Conservation (phyloP, 1,140 invertebrate species). For the Meteorus sp. region DNA sequence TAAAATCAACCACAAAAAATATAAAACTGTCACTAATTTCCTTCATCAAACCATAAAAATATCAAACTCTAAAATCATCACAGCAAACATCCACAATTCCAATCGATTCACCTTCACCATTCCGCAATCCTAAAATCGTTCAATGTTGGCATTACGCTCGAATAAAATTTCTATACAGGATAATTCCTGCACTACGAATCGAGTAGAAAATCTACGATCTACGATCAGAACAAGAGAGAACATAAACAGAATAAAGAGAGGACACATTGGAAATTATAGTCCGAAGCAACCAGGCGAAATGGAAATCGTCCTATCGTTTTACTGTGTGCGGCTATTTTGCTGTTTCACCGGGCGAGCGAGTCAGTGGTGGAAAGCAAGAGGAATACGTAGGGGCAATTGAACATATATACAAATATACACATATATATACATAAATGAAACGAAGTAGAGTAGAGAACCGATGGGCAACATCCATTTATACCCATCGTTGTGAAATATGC, state of each 20-base stretch:
- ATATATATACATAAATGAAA: not conserved
- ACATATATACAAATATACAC: too few species aligned
- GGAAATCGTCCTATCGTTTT: constrained; percentile 20
- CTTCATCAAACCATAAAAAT: not conserved
- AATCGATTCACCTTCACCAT: too few species aligned
- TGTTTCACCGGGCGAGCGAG: too few species aligned
- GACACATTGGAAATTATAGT: constrained; percentile 25
- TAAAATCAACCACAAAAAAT: too few species aligned
- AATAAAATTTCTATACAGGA: constrained; percentile 7
- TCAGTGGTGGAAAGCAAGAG: too few species aligned
- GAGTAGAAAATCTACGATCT: constrained; percentile 13
- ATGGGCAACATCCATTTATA: constrained; percentile 15
- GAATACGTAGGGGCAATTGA: too few species aligned
- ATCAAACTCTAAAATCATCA: not conserved
- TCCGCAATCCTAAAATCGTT: not conserved
- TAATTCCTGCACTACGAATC: not conserved
- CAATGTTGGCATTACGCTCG: not conserved
- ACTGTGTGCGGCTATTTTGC: constrained; percentile 5
- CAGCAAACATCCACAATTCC: too few species aligned
- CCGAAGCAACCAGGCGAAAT: constrained; percentile 23
- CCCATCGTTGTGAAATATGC: constrained; percentile 20
- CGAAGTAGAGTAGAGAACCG: not conserved
- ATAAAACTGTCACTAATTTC: too few species aligned
- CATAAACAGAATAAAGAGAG: not conserved
- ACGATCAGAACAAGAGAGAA: not conserved